Conservation (phyloP, 2,113 vertebrate species). For the Osmerus mordax region DNA sequence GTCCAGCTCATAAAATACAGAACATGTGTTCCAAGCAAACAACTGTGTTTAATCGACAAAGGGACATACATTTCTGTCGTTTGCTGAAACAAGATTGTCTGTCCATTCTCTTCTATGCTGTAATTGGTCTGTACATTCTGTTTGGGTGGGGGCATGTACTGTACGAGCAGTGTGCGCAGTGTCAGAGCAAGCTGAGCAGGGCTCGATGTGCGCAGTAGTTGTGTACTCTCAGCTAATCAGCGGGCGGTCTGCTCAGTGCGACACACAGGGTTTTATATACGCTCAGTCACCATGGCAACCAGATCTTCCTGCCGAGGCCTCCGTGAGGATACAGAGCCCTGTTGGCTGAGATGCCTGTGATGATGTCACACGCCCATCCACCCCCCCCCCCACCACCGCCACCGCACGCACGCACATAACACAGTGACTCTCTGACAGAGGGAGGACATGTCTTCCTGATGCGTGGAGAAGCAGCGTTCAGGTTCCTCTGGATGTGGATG, state of each 20-base stretch:
- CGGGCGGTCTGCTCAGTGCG: conserved; percentile 9
- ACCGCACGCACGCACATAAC: background rate
- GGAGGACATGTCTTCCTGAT: background rate
- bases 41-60: too few relatives aligned
- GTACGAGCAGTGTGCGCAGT: too few relatives aligned
- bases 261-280: conserved; percentile 28
- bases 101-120: too few relatives aligned
- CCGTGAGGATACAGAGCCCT: conserved; percentile 1
- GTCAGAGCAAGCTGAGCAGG: background rate
- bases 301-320: conserved; percentile 14
- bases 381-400: background rate
- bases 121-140: too few relatives aligned
- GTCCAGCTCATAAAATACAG: too few relatives aligned
- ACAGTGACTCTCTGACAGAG: background rate
- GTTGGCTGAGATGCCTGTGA: conserved; percentile 2
- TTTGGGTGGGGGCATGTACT: too few relatives aligned
- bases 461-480: background rate
- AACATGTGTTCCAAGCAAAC: too few relatives aligned
- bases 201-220: background rate
- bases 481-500: background rate
- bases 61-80: too few relatives aligned
- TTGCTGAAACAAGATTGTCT: too few relatives aligned
- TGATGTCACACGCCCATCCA: conserved; percentile 9
- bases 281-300: conserved; percentile 37
- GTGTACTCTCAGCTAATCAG: conserved; percentile 6